Percentiles rank a stretch among this genome's conserved stretches.
phyloP scores from a whole-genome alignment of 2,113 vertebrate species.

The Gracilinanus agilis region DNA sequence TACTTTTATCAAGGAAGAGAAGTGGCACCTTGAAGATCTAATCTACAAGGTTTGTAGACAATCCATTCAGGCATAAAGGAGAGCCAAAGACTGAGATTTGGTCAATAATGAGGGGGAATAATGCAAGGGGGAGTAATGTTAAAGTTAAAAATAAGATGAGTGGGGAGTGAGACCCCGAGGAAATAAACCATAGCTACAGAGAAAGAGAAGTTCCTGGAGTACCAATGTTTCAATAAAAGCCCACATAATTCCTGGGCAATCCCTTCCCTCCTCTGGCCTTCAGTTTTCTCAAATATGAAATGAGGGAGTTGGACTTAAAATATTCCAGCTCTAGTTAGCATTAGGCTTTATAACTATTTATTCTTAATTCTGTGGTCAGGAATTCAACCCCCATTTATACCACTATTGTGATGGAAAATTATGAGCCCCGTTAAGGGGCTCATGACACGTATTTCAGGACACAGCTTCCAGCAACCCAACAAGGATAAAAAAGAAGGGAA shows the following conservation, averaged over 20 bases:
- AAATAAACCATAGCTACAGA: not conserved
- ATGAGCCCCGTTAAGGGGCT: not conserved
- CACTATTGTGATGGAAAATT: not conserved
- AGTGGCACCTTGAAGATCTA: not conserved
- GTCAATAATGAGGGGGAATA: too few relatives aligned
- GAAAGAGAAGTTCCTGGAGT: constrained; percentile 19
- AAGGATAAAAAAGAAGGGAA: not conserved
- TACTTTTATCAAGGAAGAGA: not conserved
- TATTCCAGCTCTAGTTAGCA: not conserved
- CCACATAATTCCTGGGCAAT: not conserved
- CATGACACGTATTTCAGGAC: not conserved
- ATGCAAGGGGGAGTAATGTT: not conserved
- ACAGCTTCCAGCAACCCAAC: not conserved
- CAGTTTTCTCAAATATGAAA: not conserved
- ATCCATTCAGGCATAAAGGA: too few relatives aligned
- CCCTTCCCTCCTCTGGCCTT: not conserved
- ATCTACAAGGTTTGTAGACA: not conserved
- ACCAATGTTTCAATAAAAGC: not conserved
- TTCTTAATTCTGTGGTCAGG: not conserved
- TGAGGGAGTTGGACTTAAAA: not conserved
- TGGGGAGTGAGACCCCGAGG: not conserved
- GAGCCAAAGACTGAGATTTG: too few relatives aligned
- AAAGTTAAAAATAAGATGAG: not conserved
- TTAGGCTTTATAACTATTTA: not conserved
- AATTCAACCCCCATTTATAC: not conserved